Conservation (phyloP, 2,113 vertebrate species). For the Girardinichthys multiradiatus region DNA sequence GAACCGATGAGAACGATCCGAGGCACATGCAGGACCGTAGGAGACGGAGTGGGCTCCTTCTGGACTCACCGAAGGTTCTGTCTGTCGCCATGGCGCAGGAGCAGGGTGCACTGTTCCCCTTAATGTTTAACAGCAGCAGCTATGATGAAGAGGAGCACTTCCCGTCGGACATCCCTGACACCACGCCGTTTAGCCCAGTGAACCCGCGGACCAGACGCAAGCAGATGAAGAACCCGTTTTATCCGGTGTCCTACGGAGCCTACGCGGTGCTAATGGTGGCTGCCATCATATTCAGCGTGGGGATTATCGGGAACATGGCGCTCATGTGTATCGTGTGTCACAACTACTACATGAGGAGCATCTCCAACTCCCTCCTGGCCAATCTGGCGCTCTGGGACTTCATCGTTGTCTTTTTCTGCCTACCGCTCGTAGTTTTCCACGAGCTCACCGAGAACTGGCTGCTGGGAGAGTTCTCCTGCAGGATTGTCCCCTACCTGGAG, state of each 20-base stretch:
- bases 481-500: constrained; percentile 96
- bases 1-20: constrained; percentile 23
- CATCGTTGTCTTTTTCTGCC: constrained; percentile 92
- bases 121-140: constrained; percentile 49
- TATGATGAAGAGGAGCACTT: constrained; percentile 58
- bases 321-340: constrained; percentile 98
- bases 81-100: constrained; percentile 82
- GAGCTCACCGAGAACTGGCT: constrained; percentile 95
- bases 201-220: constrained; percentile 62
- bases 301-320: constrained; percentile 92
- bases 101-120: constrained; percentile 61
- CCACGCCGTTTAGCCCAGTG: constrained; percentile 64
- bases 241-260: constrained; percentile 90
- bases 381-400: constrained; percentile 98
- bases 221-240: constrained; percentile 90
- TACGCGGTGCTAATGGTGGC: constrained; percentile 87
- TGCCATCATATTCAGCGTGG: constrained; percentile 88
- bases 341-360: constrained; percentile 98
- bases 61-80: constrained; percentile 1
- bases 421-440: constrained; percentile 94
- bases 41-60: constrained; percentile 18
- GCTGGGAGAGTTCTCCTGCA: constrained; percentile 94
- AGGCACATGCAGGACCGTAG: constrained; percentile 5
- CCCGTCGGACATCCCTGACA: constrained; percentile 48
- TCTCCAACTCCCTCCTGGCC: constrained; percentile 96